These are phyloP conservation scores for Rhamnusium bicolor DNA, from an alignment of 2,888 invertebrate genomes.

Conservation along the genomic window DNA sequence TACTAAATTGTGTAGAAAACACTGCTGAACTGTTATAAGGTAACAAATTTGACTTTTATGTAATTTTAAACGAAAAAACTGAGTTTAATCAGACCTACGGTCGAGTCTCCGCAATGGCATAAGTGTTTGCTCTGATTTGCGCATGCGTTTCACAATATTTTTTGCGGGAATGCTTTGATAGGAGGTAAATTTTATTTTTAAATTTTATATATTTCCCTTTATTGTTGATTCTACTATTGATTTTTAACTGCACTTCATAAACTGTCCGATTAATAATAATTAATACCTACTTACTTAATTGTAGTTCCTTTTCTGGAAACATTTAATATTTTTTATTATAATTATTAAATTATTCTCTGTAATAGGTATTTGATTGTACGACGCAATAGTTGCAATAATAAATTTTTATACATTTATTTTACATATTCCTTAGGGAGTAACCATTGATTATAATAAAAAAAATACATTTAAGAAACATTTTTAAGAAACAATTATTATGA, in stretches of 20 bases:
- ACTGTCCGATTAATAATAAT: not conserved
- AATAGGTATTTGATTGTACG: slow-evolving; percentile 8
- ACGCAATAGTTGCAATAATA: not conserved
- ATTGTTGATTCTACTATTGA: slow-evolving; percentile 1
- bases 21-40: slow-evolving; percentile 50
- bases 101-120: slow-evolving; percentile 63
- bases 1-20: slow-evolving; percentile 44
- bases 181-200: slow-evolving; percentile 40
- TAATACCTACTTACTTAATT: not conserved
- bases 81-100: slow-evolving; percentile 51
- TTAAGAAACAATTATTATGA: too few relatives aligned
- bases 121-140: slow-evolving; percentile 60
- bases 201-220: slow-evolving; percentile 14
- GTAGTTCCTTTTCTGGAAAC: not conserved
- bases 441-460: not conserved
- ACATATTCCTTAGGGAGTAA: not conserved
- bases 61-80: slow-evolving; percentile 45
- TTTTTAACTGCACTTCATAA: not conserved
- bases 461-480: too few relatives aligned
- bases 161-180: slow-evolving; percentile 55
- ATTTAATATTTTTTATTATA: slow-evolving; percentile 1
- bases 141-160: slow-evolving; percentile 58
- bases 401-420: not conserved
- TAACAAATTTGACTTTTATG: slow-evolving; percentile 59
- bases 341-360: not conserved